Evolutionary conservation across 2,113 vertebrate genomes (phyloP).

Genomic region (Sinocyclocheilus rhinocerous): DNA sequence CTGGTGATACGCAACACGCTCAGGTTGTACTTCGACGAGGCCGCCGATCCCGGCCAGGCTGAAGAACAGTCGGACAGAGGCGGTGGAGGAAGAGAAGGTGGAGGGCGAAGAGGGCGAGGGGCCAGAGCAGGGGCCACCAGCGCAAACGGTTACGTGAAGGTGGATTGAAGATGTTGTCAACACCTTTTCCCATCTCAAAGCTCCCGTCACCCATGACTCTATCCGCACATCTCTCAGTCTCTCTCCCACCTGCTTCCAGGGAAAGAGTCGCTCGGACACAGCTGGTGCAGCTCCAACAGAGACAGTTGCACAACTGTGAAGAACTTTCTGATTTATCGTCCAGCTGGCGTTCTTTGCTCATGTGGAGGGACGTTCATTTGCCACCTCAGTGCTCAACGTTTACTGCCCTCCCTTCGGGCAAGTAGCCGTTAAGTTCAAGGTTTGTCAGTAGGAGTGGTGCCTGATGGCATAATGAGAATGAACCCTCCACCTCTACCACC

Average conservation of each 20-base stretch:
- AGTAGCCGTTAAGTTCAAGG: neutral
- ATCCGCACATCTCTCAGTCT: constrained; percentile 42
- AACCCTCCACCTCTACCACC: neutral
- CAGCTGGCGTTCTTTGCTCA: neutral
- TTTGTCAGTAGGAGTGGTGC: neutral
- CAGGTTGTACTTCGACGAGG: constrained; percentile 87
- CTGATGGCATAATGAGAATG: neutral
- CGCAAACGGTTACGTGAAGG: constrained; percentile 89
- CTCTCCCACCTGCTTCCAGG: constrained; percentile 4
- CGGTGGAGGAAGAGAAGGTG: constrained; percentile 71
- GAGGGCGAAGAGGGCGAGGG: constrained; percentile 54
- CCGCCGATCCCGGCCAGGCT: constrained; percentile 77
- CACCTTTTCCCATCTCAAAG: constrained; percentile 29
- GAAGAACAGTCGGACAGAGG: constrained; percentile 49
- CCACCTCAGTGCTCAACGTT: neutral
- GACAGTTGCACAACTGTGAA: neutral
- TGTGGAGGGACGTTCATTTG: constrained; percentile 7
- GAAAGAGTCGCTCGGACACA: constrained; percentile 37
- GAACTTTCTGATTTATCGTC: constrained; percentile 7
- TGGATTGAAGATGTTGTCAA: constrained; percentile 75
- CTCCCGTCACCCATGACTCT: constrained; percentile 41
- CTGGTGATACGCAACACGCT: constrained; percentile 94
- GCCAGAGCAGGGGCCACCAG: constrained; percentile 64
- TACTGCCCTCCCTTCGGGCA: neutral
- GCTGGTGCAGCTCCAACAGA: constrained; percentile 15